Base-by-base conservation (phyloP, 2,113 vertebrate genomes). In the Malaclemys terrapin region DNA sequence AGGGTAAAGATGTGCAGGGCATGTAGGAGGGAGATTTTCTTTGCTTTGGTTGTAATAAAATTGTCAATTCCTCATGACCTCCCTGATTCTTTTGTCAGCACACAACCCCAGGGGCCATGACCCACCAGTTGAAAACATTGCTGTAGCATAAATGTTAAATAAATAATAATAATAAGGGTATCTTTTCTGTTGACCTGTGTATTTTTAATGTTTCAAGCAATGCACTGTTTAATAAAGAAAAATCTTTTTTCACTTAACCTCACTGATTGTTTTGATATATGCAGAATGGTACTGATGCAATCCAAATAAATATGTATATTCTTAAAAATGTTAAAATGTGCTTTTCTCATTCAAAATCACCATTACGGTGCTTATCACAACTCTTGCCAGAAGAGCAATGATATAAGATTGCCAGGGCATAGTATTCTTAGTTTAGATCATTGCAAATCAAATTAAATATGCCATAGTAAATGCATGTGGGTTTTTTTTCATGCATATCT, bases 221-320 rank as follows among this genome's bases (percentile, higher is more conserved):
- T 57, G 8, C 91, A 62, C 12, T 29, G 3, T 10, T 52, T 86
- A 45, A 78, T 35, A 19, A 4, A 82, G 75, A 94, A 5, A 80
- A 52, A 2, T 57, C 22, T 10, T 78, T 79, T 82, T 85, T 47
- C 82, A 62, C 4, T 85, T 59, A 93, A 90, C 1, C n/a, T 85
- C 85, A 6, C 56, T 87, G 45, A 31, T 54, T 2, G 1, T 84
- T 86, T 88, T 78, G 14, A 6, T 62, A 10, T 8, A 53, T 56
- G 3, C 47, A 38, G 7, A 90, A 56, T 79, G 87, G 72, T 0
- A 0, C 4, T n/a, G 3, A 38, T 8, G 59, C 35, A 5, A 2
- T 87, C 1, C 19, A 83, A 85, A 12, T 22, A 8, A 6, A 45
- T 94, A n/a, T 87, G 24, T 52, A 85, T 62, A 83, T 81, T 87